Evolutionary conservation across 2,113 vertebrate genomes (phyloP), one percentile per base, ranked within the genome.

Genomic region (Channa argus): DNA sequence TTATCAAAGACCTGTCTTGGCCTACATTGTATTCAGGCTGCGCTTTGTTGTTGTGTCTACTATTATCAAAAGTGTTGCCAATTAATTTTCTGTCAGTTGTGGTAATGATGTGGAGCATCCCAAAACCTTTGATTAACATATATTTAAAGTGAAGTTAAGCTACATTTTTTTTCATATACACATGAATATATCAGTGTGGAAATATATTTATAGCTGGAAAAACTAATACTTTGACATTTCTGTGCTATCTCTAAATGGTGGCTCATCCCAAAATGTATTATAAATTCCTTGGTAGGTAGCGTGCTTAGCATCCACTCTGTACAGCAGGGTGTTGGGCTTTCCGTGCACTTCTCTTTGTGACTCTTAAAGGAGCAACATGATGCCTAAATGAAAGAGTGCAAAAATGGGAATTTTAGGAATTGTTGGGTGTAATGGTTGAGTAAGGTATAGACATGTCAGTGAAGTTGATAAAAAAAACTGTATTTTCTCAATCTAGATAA

Each of bases 401-500:
- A 46, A 33, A 34, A 38, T n/a, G 2, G 11, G 8, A n/a, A 5
- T 56, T 55, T 55, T 44, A 14, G 34, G 6, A 9, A 12, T n/a
- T 43, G 34, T 64, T 65, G 0, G 61, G 34, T 37, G n/a, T 36
- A 63, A 71, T 24, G 0, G 49, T 45, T 50, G 54, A 58, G 52
- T 33, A 36, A 46, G 43, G 39, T 62, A 46, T 6, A 41, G 62
- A 47, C 55, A 24, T 68, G 63, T 54, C 49, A 58, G 24, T 54
- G 0, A 12, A 38, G 59, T 50, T 69, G 59, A 54, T 69, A 68
- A 71, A 52, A 67, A 63, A 71, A 47, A 5, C 55, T 62, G 37
- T 44, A 37, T 58, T 60, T 37, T 71, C 34, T 56, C 0, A 15
- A 37, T 68, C 39, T 64, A 46, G 41, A 69, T 62, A 71, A 65